phyloP scores from a whole-genome alignment of 2,113 vertebrate species.

The Galemys pyrenaicus region DNA sequence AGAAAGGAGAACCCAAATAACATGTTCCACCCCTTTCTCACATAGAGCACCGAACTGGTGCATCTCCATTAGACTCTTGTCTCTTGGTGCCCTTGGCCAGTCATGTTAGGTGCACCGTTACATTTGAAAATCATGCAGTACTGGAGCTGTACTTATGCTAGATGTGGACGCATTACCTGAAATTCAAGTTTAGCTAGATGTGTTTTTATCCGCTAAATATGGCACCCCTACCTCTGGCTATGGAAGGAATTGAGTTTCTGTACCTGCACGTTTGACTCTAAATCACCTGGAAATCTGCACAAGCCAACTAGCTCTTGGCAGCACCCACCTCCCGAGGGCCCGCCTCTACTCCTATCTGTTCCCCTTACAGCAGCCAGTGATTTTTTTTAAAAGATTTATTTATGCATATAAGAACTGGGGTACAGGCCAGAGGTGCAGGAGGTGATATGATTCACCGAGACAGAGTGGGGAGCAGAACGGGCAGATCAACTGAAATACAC shows the following conservation, averaged over 20 bases:
- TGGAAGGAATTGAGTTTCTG: background rate
- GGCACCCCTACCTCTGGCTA: background rate
- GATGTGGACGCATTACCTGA: background rate
- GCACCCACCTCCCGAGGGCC: no score
- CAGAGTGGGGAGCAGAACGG: no score
- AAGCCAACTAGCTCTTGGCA: background rate
- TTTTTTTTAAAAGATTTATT: no score
- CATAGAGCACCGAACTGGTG: background rate
- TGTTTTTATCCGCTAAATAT: background rate
- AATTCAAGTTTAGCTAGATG: background rate
- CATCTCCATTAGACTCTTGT: background rate
- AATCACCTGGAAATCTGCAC: background rate
- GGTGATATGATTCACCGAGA: no score
- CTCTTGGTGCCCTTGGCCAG: background rate
- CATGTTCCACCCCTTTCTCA: background rate
- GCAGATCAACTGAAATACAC: no score
- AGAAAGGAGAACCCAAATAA: background rate
- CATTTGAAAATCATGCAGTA: background rate
- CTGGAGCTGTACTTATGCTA: background rate
- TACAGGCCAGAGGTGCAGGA: no score
- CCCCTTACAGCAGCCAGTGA: background rate
- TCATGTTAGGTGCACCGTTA: background rate
- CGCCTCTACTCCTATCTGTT: background rate
- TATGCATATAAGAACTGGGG: no score
- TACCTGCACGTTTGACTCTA: background rate